These are phyloP conservation scores for Bolborhynchus lineola DNA, from an alignment of 2,113 vertebrate genomes.

Conservation along the genomic window DNA sequence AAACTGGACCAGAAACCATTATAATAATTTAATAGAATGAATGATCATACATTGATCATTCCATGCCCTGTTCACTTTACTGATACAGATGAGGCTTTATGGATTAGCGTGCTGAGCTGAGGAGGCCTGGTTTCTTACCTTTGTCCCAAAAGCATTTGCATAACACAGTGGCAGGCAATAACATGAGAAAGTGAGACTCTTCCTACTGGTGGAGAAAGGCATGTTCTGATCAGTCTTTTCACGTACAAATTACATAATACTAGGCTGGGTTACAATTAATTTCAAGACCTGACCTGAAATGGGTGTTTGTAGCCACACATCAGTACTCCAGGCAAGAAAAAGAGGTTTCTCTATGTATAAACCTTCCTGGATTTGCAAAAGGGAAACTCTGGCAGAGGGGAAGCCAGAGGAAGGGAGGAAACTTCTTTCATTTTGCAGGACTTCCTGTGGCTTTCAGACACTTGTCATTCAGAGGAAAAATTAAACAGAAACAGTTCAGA, in stretches of 20 bases:
- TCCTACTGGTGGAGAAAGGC: background rate
- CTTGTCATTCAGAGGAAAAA: background rate
- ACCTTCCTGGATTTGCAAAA: background rate
- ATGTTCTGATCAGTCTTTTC: background rate
- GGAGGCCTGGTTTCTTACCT: background rate
- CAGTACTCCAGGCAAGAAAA: background rate
- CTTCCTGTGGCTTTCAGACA: background rate
- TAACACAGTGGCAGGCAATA: background rate
- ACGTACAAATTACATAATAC: background rate
- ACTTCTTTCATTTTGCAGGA: background rate
- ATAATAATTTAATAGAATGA: background rate
- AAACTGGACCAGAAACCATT: background rate
- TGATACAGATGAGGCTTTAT: background rate
- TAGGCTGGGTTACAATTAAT: background rate
- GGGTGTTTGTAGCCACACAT: background rate
- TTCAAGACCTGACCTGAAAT: background rate
- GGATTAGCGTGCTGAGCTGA: background rate
- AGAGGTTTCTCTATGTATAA: background rate
- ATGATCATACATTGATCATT: background rate
- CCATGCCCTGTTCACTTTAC: background rate
- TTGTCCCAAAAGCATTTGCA: fast-evolving
- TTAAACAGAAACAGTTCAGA: background rate
- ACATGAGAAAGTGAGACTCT: background rate
- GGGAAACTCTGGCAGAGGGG: background rate
- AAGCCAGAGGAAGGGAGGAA: fast-evolving